Evolutionary conservation across 2,888 invertebrate species (phyloP), one percentile per base, ranked within the genome.

Genomic region (Drosophila algonquin): DNA sequence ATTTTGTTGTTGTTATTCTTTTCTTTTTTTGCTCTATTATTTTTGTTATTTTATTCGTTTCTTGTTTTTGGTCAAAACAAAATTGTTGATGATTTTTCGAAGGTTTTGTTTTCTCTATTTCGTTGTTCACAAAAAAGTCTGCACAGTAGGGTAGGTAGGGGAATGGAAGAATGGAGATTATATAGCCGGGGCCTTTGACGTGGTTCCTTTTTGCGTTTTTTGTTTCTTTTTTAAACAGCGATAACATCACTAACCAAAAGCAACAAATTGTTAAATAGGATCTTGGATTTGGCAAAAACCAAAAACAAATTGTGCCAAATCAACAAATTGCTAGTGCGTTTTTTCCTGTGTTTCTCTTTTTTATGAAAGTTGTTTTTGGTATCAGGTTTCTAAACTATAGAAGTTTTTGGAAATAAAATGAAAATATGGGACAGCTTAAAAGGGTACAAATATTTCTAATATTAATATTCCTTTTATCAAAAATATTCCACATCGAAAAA

Each of bases 221-320:
- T 52, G 46, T 61, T 21, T 1, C 21, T 21, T 21, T 47, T 69
- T 45, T 18, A 35, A 68, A 52, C 72, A 70, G 73, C 70, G 73
- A 70, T 73, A 70, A 62, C 55, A 73, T 7, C 57, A 73, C 56
- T 53, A 70, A 70, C 47, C 57, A 64, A 72, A 57, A 27, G 57
- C 32, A 53, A 56, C 63, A 73, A 53, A 71, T 47, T 57, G 53
- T 57, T 57, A 16, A 63, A 73, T 63, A 63, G 63, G 30, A 55
- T 63, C 27, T 73, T 30, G 56, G 71, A 73, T 57, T 71, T 57
- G 71, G 63, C 52, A 63, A 57, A 54, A 30, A 1, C 27, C n/a
- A 46, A 27, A 9, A 57, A 40, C 14, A 14, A 40, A 40, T 14
- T 40, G 14, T 14, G 40, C 40, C 14, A 6, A 40, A 40, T 40